A percentile compares a stretch with the other conserved stretches of the same genome.
These are phyloP conservation scores for Epicauta chinensis DNA, from an alignment of 1,140 invertebrate species.

Conservation along the genomic window DNA sequence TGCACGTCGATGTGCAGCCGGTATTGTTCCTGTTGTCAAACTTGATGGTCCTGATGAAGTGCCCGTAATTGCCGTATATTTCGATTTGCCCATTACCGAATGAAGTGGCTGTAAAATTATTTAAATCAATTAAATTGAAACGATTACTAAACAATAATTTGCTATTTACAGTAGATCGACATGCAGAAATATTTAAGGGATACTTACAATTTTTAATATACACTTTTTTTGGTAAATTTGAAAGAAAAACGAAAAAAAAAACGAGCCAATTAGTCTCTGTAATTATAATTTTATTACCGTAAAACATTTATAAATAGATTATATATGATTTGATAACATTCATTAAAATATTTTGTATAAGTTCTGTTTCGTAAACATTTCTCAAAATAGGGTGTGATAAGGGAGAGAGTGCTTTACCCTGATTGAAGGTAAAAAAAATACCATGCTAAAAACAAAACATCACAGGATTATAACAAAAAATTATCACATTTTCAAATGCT, in stretches of 20 bases:
- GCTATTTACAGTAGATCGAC: not conserved
- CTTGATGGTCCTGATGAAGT: conserved; percentile 51
- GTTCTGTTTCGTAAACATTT: conserved; percentile 25
- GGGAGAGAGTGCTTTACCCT: conserved; percentile 22
- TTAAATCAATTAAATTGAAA: not conserved
- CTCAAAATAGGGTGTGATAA: conserved; percentile 30
- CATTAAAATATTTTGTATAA: conserved; percentile 18
- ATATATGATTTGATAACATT: conserved; percentile 16
- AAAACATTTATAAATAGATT: conserved; percentile 25
- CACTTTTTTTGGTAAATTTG: too few relatives aligned
- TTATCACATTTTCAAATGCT: too few relatives aligned
- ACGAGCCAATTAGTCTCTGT: not conserved
- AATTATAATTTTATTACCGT: conserved; percentile 18
- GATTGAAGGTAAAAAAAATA: conserved; percentile 2
- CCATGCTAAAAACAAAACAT: not conserved
- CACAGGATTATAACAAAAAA: too few relatives aligned
- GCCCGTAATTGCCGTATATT: conserved; percentile 44
- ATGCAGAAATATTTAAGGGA: not conserved
- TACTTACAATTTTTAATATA: not conserved
- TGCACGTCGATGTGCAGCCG: conserved; percentile 62
- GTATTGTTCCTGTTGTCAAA: conserved; percentile 47
- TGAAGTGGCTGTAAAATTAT: too few relatives aligned
- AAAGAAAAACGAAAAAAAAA: too few relatives aligned
- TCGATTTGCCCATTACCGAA: not conserved
- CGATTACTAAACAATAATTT: not conserved